phyloP scores from a whole-genome alignment of 1,140 invertebrate genomes.

The Venturia canescens region DNA sequence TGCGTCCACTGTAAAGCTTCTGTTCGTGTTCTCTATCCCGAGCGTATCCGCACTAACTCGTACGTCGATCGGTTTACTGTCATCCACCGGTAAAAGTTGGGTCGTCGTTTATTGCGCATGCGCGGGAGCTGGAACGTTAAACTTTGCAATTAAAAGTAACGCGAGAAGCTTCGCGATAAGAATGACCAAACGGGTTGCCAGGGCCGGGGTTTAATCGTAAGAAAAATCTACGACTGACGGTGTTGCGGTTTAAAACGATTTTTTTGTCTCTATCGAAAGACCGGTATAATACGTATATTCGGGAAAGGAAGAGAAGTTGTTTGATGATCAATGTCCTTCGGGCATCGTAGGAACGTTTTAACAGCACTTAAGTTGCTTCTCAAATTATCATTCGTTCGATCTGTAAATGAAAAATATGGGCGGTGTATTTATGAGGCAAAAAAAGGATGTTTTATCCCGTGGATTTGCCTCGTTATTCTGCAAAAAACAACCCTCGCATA shows the following conservation, averaged over 20 bases:
- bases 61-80: constrained; percentile 11
- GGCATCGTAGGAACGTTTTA: no score
- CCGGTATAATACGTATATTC: no score
- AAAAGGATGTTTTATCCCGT: constrained; percentile 2
- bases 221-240: constrained; percentile 73
- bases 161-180: constrained; percentile 68
- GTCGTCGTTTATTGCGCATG: constrained; percentile 43
- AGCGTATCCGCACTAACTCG: not conserved
- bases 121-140: constrained; percentile 62
- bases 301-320: no score
- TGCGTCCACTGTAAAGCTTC: no score
- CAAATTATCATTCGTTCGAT: no score
- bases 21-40: not conserved
- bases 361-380: no score
- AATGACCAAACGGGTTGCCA: constrained; percentile 36
- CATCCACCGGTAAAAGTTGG: not conserved
- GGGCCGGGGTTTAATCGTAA: constrained; percentile 67
- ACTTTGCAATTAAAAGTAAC: constrained; percentile 72
- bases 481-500: not conserved
- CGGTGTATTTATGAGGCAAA: not conserved
- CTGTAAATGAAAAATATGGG: not conserved
- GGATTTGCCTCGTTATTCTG: not conserved
- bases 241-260: no score
- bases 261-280: no score
- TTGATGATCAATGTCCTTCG: no score